phyloP scores from a whole-genome alignment of 1,140 invertebrate genomes.

The Cyrtorhinus lividipennis region DNA sequence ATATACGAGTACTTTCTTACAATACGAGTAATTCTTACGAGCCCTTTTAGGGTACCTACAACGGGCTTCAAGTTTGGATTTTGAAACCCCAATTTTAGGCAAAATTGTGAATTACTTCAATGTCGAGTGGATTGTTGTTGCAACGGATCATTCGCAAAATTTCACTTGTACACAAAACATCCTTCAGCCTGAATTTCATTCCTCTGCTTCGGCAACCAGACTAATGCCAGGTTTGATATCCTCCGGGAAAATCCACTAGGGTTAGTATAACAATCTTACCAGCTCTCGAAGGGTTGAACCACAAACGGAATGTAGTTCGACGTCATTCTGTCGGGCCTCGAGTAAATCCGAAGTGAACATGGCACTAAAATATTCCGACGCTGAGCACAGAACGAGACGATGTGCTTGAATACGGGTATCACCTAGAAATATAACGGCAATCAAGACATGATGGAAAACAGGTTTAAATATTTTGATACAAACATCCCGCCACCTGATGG shows the following conservation, averaged over 20 bases:
- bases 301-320: conserved; percentile 68
- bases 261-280: conserved; percentile 32
- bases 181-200: background rate
- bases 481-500: conserved; percentile 25
- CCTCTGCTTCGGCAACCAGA: background rate
- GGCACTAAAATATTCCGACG: conserved; percentile 86
- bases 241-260: background rate
- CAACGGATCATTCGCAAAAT: too few species aligned
- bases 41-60: too few species aligned
- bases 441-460: background rate
- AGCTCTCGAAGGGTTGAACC: conserved; percentile 67
- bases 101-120: too few species aligned
- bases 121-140: too few species aligned
- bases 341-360: conserved; percentile 82
- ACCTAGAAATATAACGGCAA: conserved; percentile 29
- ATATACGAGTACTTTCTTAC: too few species aligned
- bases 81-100: too few species aligned
- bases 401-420: conserved; percentile 46
- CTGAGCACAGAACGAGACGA: conserved; percentile 66
- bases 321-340: conserved; percentile 70
- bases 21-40: too few species aligned
- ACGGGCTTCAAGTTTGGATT: too few species aligned
- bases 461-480: conserved; percentile 20
- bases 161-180: conserved; percentile 11
- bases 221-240: background rate